Evolutionary conservation across 2,888 invertebrate species (phyloP).

Genomic region (Hemithea aestivaria): DNA sequence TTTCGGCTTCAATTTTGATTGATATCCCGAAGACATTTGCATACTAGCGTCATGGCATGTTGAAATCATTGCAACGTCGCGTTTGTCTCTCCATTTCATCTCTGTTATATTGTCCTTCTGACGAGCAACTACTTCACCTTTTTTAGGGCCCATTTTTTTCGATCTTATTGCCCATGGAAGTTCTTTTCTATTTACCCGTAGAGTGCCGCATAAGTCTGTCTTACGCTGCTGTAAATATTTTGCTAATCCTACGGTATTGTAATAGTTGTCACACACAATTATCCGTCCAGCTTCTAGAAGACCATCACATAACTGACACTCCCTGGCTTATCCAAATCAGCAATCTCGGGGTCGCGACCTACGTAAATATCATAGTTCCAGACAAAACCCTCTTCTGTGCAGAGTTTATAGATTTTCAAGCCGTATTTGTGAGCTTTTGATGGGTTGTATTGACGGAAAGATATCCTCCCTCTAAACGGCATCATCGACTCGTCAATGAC

Average conservation of each 20-base stretch:
- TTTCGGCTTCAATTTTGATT: too few species aligned
- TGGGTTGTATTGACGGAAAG: slow-evolving; percentile 1
- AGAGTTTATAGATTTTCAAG: slow-evolving; percentile 1
- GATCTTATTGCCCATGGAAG: slow-evolving; percentile 21
- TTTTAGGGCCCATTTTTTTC: slow-evolving; percentile 17
- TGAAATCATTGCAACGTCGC: slow-evolving; percentile 23
- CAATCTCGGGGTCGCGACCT: too few species aligned
- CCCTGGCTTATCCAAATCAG: slow-evolving; percentile 19
- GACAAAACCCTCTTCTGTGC: slow-evolving; percentile 1
- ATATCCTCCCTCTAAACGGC: background rate
- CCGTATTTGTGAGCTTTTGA: slow-evolving; percentile 3
- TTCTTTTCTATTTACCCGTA: slow-evolving; percentile 18
- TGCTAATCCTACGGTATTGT: slow-evolving; percentile 23
- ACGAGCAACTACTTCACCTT: slow-evolving; percentile 17
- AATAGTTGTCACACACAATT: slow-evolving; percentile 22
- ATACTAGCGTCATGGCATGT: too few species aligned
- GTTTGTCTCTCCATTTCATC: slow-evolving; percentile 26
- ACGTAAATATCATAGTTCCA: too few species aligned
- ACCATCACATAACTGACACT: slow-evolving; percentile 12
- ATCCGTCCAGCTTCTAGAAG: slow-evolving; percentile 20
- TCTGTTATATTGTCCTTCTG: slow-evolving; percentile 22
- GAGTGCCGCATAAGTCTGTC: slow-evolving; percentile 20
- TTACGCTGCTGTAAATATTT: slow-evolving; percentile 15
- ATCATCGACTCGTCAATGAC: slow-evolving; percentile 4
- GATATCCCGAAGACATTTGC: too few species aligned